A percentile compares a stretch with the other conserved stretches of the same genome.
Evolutionary conservation across 2,113 vertebrate species (phyloP).

Genomic region (Nettapus auritus): DNA sequence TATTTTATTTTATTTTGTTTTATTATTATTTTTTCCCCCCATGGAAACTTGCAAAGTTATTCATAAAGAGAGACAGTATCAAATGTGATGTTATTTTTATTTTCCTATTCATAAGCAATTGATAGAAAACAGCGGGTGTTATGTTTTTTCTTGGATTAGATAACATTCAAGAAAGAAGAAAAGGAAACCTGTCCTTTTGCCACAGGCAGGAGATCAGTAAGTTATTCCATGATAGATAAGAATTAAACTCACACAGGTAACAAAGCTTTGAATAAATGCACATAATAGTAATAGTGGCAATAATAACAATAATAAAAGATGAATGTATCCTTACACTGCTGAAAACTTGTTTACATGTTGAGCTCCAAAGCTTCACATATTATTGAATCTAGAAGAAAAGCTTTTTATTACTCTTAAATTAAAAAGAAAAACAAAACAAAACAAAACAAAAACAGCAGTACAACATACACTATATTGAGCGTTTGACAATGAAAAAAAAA

Average conservation of each 20-base stretch:
- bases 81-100: not conserved
- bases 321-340: not conserved
- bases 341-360: not conserved
- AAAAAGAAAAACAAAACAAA: not conserved
- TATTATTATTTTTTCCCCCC: not conserved
- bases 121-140: slow-evolving; percentile 45
- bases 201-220: not conserved
- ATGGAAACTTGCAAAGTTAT: not conserved
- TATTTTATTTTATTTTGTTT: no score
- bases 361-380: not conserved
- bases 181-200: not conserved
- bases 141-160: slow-evolving; percentile 10
- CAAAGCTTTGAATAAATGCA: not conserved
- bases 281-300: not conserved
- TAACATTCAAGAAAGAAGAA: slow-evolving; percentile 42
- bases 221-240: slow-evolving; percentile 16
- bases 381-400: not conserved
- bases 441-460: not conserved
- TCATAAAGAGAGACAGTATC: not conserved
- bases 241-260: not conserved
- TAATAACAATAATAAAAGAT: slow-evolving; percentile 14
- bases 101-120: slow-evolving; percentile 2
- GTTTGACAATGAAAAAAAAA: not conserved
- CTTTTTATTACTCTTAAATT: not conserved
- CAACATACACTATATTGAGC: not conserved